phyloP scores from a whole-genome alignment of 2,888 invertebrate species.

The Nomada lathburiana region DNA sequence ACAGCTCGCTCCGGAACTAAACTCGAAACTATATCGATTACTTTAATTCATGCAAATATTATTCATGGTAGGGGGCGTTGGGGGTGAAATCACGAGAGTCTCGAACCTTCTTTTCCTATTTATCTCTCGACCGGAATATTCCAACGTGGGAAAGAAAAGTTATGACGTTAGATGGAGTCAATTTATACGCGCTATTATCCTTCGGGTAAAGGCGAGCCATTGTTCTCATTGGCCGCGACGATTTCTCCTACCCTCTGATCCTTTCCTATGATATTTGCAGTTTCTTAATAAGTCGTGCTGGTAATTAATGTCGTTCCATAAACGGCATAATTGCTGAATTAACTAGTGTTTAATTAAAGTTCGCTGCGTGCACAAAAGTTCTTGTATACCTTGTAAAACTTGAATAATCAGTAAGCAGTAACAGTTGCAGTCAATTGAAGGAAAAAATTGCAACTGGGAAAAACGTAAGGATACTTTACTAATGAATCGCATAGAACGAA shows the following conservation, averaged over 20 bases:
- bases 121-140: conserved; percentile 30
- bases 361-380: neutral
- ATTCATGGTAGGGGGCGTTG: conserved; percentile 36
- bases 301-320: conserved; percentile 29
- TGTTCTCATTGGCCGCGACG: conserved; percentile 24
- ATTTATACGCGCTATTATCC: conserved; percentile 52
- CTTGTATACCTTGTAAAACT: neutral
- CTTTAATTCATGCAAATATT: conserved; percentile 57
- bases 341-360: neutral
- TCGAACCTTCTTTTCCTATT: conserved; percentile 40
- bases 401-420: neutral
- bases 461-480: conserved; percentile 3
- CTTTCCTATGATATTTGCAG: neutral
- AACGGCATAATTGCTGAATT: neutral
- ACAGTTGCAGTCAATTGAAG: conserved; percentile 2
- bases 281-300: conserved; percentile 29
- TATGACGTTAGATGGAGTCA: conserved; percentile 46
- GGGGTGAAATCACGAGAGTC: conserved; percentile 9
- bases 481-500: conserved; percentile 10
- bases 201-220: conserved; percentile 35
- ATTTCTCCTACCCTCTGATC: neutral
- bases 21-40: conserved; percentile 51
- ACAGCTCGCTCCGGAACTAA: conserved; percentile 31
- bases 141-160: conserved; percentile 36
- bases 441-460: neutral